Conservation (phyloP, 2,113 vertebrate genomes). For the Trochalopteron elliotii region DNA sequence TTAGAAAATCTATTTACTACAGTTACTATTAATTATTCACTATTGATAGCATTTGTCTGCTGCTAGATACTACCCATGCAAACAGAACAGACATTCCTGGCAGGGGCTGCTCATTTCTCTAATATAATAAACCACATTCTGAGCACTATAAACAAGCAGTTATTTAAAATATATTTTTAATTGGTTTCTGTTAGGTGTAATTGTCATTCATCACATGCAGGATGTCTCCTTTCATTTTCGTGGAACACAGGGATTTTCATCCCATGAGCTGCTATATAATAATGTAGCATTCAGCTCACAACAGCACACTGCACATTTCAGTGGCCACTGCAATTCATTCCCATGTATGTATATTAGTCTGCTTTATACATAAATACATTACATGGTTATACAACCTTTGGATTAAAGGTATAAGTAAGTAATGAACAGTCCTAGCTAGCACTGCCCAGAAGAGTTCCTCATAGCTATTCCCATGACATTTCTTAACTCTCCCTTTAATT, state of each 20-base stretch:
- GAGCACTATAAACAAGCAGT: not conserved
- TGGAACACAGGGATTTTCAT: not conserved
- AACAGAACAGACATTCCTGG: not conserved
- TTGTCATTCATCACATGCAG: not conserved
- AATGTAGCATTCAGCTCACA: not conserved
- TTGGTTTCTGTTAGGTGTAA: not conserved
- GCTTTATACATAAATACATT: not conserved
- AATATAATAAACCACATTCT: not conserved
- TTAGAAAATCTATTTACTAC: not conserved
- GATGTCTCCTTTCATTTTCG: not conserved
- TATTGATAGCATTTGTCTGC: not conserved
- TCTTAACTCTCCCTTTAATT: constrained; percentile 28
- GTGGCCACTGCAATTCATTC: not conserved
- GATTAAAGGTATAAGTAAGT: not conserved
- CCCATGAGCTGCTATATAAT: not conserved
- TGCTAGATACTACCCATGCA: not conserved
- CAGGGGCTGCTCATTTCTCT: not conserved
- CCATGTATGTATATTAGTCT: not conserved
- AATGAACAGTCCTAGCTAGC: not conserved
- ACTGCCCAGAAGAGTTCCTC: not conserved
- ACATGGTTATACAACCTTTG: not conserved
- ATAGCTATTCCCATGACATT: not conserved
- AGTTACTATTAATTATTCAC: not conserved
- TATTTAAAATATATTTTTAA: not conserved
- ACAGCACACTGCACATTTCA: not conserved